Conservation (phyloP, 2,113 vertebrate species). For the Trichechus manatus region DNA sequence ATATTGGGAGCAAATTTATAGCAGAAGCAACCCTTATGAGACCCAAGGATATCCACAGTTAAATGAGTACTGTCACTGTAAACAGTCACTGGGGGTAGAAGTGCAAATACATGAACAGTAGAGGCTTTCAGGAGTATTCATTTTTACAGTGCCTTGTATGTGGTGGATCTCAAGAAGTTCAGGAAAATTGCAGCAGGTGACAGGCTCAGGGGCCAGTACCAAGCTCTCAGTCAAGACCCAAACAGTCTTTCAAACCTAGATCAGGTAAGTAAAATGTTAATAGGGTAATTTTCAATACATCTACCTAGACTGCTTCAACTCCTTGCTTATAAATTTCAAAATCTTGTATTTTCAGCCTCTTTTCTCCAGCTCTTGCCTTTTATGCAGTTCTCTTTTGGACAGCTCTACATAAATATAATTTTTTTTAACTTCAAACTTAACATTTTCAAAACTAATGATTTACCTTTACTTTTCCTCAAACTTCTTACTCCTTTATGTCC, state of each 20-base stretch:
- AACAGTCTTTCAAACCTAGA: constrained; percentile 98
- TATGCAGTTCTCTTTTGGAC: neutral
- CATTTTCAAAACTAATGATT: neutral
- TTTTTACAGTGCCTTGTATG: constrained; percentile 93
- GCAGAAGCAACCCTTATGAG: neutral
- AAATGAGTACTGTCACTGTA: neutral
- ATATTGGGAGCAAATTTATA: neutral
- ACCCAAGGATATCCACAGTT: neutral
- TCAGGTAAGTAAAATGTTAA: constrained; percentile 89
- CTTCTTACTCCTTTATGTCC: neutral
- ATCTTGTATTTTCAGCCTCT: neutral
- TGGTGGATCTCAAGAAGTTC: constrained; percentile 98
- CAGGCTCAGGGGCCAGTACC: constrained; percentile 96
- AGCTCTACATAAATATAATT: neutral
- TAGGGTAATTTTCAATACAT: neutral
- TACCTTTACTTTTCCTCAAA: constrained; percentile 5
- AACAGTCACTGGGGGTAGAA: neutral
- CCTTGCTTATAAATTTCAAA: neutral
- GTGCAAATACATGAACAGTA: neutral
- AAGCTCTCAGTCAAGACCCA: constrained; percentile 97
- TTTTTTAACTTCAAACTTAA: constrained; percentile 18
- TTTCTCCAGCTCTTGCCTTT: neutral
- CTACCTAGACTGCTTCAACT: neutral
- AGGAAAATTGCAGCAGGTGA: constrained; percentile 97
- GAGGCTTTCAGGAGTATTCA: neutral